These are phyloP conservation scores for Melanotaenia nigrans DNA, from an alignment of 2,797 vertebrate species.

Conservation along the genomic window DNA sequence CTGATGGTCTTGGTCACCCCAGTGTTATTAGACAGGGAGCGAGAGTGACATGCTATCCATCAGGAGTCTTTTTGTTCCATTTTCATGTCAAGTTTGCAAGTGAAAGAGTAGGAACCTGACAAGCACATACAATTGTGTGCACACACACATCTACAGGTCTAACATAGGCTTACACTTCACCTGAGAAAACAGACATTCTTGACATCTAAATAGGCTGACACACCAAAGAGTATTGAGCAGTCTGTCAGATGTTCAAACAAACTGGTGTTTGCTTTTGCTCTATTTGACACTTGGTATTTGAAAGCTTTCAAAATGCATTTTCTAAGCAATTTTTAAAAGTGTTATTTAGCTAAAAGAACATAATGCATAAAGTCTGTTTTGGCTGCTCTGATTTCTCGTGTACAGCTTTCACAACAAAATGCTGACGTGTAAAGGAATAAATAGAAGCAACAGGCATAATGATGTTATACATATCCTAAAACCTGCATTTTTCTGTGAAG, in stretches of 20 bases:
- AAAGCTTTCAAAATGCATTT: neutral
- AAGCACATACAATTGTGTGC: neutral
- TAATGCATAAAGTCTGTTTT: neutral
- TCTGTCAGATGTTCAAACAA: constrained; percentile 6
- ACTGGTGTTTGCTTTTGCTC: neutral
- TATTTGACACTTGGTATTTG: neutral
- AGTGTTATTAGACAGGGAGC: constrained; percentile 11
- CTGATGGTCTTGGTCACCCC: constrained; percentile 1
- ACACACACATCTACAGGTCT: neutral
- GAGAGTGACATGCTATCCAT: constrained; percentile 10
- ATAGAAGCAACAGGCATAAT: neutral
- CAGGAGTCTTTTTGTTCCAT: constrained; percentile 10
- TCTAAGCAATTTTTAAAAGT: neutral
- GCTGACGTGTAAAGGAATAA: neutral
- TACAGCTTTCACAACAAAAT: neutral
- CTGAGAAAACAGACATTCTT: neutral
- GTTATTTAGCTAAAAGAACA: neutral
- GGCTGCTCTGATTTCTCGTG: neutral
- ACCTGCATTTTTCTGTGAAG: neutral
- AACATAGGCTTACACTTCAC: neutral
- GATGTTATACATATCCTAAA: neutral
- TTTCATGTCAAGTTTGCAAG: constrained; percentile 11
- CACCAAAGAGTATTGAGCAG: constrained; percentile 3
- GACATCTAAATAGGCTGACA: constrained; percentile 3
- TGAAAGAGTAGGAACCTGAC: constrained; percentile 2